Conservation (phyloP, 2,888 invertebrate species). For the Acanthosepion pharaonis region DNA sequence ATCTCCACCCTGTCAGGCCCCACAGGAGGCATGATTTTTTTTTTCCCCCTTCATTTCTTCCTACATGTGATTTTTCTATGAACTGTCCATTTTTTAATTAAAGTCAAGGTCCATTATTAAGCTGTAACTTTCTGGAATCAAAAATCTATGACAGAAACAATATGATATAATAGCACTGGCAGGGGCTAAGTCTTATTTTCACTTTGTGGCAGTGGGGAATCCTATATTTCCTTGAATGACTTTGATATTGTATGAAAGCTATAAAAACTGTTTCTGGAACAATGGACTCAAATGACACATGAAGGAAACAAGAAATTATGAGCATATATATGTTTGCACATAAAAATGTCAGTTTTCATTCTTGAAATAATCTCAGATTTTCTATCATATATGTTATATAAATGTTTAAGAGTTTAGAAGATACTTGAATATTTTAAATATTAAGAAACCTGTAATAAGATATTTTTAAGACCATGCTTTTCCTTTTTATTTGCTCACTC, state of each 20-base stretch:
- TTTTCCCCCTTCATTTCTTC: constrained; percentile 10
- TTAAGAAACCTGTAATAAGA: not conserved
- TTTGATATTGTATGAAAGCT: not conserved
- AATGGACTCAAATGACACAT: not conserved
- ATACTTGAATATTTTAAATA: not conserved
- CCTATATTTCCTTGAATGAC: not conserved
- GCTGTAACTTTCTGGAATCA: not conserved
- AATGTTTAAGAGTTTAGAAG: not conserved
- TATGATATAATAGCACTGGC: not conserved
- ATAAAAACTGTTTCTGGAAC: not conserved
- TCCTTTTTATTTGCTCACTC: not conserved
- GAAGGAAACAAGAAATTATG: not conserved
- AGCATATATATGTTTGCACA: too few relatives aligned
- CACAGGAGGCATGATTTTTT: constrained; percentile 33
- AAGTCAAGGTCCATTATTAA: not conserved
- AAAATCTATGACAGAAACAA: not conserved
- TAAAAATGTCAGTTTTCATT: not conserved
- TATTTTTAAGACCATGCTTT: too few relatives aligned
- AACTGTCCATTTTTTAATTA: not conserved
- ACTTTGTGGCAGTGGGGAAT: not conserved
- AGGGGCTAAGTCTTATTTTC: not conserved
- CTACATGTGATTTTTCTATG: constrained; percentile 34
- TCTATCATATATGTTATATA: not conserved
- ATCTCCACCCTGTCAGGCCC: constrained; percentile 44
- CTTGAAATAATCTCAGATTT: not conserved